These are phyloP conservation scores for Litocranius walleri DNA, from an alignment of 2,113 vertebrate genomes.

Conservation along the genomic window DNA sequence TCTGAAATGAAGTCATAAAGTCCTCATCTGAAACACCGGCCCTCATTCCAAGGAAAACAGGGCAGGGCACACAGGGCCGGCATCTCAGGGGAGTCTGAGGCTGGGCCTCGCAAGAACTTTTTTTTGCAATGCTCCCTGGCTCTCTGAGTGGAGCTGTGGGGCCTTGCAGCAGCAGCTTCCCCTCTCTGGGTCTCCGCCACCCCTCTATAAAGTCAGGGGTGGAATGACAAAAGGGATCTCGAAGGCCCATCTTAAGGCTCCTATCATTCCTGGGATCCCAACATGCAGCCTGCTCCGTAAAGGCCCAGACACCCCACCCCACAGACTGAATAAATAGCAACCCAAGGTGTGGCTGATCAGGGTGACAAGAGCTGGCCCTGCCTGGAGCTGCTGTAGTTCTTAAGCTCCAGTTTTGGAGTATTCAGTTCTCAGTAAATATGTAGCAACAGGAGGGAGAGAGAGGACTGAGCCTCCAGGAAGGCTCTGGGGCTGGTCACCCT, in stretches of 20 bases:
- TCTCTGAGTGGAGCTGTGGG: neutral
- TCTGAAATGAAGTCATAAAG: slow-evolving; percentile 54
- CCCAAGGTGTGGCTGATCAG: neutral
- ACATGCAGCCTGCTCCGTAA: accelerated
- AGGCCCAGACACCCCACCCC: neutral
- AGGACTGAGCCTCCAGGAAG: neutral
- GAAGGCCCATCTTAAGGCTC: neutral
- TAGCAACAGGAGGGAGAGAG: neutral
- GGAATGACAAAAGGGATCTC: neutral
- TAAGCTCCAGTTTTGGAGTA: neutral
- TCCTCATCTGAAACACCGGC: slow-evolving; percentile 25
- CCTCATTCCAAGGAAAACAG: neutral
- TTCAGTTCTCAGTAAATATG: neutral
- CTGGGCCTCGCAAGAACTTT: neutral
- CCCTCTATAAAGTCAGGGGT: neutral
- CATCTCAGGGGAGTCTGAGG: neutral
- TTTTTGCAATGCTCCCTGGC: neutral
- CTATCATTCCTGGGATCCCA: neutral
- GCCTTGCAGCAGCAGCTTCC: neutral
- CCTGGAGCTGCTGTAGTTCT: neutral
- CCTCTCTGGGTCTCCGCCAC: neutral
- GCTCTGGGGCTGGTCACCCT: neutral
- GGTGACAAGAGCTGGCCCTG: neutral
- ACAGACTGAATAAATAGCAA: neutral
- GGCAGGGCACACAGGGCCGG: neutral